Conservation (phyloP, 2,888 invertebrate species). For the Melipona beecheii region DNA sequence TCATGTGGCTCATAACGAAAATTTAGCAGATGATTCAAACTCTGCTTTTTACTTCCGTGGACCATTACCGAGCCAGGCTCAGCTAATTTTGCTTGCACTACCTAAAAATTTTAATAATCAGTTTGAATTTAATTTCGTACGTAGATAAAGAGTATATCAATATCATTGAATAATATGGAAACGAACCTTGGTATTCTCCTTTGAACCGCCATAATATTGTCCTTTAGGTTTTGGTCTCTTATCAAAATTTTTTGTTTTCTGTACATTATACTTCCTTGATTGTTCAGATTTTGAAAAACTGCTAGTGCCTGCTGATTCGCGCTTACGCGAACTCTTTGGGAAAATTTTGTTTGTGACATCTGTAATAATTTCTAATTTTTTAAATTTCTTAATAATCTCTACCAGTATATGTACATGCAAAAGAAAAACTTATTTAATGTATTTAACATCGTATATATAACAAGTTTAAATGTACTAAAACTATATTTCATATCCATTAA, state of each 20-base stretch:
- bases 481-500: neutral
- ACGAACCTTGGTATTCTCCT: conserved; percentile 88
- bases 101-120: conserved; percentile 71
- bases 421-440: neutral
- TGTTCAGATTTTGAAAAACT: conserved; percentile 87
- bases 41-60: conserved; percentile 95
- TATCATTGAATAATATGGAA: conserved; percentile 6
- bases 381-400: neutral
- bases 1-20: conserved; percentile 92
- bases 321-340: conserved; percentile 86
- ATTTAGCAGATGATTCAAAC: conserved; percentile 96
- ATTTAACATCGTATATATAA: neutral
- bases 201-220: conserved; percentile 87
- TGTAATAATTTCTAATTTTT: conserved; percentile 46
- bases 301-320: conserved; percentile 86
- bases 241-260: conserved; percentile 88
- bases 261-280: conserved; percentile 88
- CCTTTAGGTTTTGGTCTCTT: conserved; percentile 90
- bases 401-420: too few relatives aligned
- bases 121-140: neutral
- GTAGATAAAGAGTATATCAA: neutral
- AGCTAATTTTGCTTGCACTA: conserved; percentile 86
- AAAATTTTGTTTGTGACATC: conserved; percentile 78
- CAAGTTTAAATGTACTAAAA: neutral
- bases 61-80: conserved; percentile 94